Evolutionary conservation across 2,888 invertebrate species (phyloP), one percentile per base, ranked within the genome.

Genomic region (Listrodromus nycthemerus): DNA sequence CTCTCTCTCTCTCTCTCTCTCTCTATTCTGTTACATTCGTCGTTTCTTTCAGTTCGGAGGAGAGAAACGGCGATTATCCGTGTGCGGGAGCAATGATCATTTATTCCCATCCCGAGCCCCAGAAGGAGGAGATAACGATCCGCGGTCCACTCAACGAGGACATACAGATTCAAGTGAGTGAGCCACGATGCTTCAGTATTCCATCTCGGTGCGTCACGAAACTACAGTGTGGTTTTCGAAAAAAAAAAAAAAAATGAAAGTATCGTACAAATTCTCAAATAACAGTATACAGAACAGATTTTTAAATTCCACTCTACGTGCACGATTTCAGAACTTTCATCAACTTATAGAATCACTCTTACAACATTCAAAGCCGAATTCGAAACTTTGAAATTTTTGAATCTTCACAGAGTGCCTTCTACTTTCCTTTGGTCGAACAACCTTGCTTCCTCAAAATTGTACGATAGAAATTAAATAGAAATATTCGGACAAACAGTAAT

Each of bases 81-180:
- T 96, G 97, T 74, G 97, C 97, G 19, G 97, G 97, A 71, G 95
- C 97, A 1, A 95, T 96, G 86, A 96, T 97, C 69, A 95, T 97
- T 84, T 98, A 98, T 94, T 96, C 96, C 93, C 89, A 90, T 75
- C 94, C 97, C 87, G 96, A 96, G 88, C 95, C 96, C 89, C 96
- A 97, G 90, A 95, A 96, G 94, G 98, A 98, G 93, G 96, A 96
- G 92, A 95, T 98, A 33, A 95, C 95, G 88, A 97, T 98, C 89
- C 96, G 96, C 71, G 98, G 98, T 88, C 98, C 98, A 30, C 95
- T 97, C 84, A 95, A 95, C 86, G 97, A 97, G 94, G 95, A 97
- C 87, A 96, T 98, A 87, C 95, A 96, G 92, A 95, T 98, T 92
- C 96, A 97, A 94, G 98, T 98, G 94, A 95, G 67, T 71, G 5